Conservation (phyloP, 2,888 invertebrate genomes). For the Zele albiditarsus region DNA sequence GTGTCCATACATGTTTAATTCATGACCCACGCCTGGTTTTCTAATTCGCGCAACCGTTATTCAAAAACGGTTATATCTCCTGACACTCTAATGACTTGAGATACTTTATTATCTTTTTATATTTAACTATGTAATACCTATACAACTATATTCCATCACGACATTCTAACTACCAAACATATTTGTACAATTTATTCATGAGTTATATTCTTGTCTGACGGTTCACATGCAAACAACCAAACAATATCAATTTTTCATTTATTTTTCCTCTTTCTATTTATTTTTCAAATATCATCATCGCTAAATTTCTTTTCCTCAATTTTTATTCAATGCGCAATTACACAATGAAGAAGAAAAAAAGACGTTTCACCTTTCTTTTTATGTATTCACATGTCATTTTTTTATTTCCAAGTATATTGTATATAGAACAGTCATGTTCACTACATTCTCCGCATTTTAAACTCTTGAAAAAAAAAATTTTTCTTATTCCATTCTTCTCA, state of each 20-base stretch:
- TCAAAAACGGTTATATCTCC: slow-evolving; percentile 31
- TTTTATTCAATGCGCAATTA: slow-evolving; percentile 5
- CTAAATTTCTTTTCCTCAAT: not conserved
- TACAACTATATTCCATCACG: not conserved
- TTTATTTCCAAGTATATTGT: slow-evolving; percentile 1
- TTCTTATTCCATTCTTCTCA: not conserved
- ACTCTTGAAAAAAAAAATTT: no score
- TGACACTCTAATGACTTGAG: slow-evolving; percentile 22
- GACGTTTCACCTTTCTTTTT: slow-evolving; percentile 18
- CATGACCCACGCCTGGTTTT: slow-evolving; percentile 63
- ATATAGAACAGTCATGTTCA: not conserved
- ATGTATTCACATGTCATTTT: slow-evolving; percentile 1
- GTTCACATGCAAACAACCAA: not conserved
- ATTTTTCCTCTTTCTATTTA: not conserved
- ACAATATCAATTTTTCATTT: not conserved
- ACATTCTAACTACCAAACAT: not conserved
- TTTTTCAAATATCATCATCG: not conserved
- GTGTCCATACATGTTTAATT: slow-evolving; percentile 68
- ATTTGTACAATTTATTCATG: not conserved
- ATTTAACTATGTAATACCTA: not conserved
- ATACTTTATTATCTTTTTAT: not conserved
- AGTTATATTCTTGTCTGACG: not conserved
- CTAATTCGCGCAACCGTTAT: slow-evolving; percentile 54
- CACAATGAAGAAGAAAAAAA: not conserved
- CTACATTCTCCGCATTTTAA: not conserved